A percentile compares a stretch with the other conserved stretches of the same genome.
These are phyloP conservation scores for Pocillopora damicornis DNA, from an alignment of 64 coral and sea anemone species.

Conservation along the genomic window DNA sequence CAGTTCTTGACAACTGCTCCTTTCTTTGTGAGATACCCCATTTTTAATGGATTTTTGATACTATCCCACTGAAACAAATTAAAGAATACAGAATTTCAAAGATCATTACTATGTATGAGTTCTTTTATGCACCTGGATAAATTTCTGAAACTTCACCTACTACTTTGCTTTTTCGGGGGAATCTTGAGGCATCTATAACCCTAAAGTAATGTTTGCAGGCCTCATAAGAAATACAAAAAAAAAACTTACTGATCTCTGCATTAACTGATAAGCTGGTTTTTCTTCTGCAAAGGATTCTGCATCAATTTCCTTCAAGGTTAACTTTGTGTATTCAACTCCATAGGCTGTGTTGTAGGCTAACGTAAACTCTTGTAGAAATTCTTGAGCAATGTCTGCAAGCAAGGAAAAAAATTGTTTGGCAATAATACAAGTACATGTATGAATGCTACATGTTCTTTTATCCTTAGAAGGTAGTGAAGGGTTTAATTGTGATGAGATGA, in stretches of 20 bases:
- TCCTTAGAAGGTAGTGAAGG: too few species aligned
- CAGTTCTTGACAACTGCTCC: slow-evolving; percentile 88
- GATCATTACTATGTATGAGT: not conserved
- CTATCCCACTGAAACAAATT: slow-evolving; percentile 57
- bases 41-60: slow-evolving; percentile 69
- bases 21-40: slow-evolving; percentile 83
- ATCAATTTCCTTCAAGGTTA: slow-evolving; percentile 63
- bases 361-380: slow-evolving; percentile 65
- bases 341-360: slow-evolving; percentile 66
- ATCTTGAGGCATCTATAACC: too few species aligned
- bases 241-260: slow-evolving; percentile 48
- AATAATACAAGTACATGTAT: too few species aligned
- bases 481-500: too few species aligned
- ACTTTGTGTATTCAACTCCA: slow-evolving; percentile 73
- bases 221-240: not conserved
- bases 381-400: slow-evolving; percentile 60
- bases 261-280: slow-evolving; percentile 44
- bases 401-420: not conserved
- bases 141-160: too few species aligned
- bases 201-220: too few species aligned
- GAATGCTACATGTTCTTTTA: too few species aligned
- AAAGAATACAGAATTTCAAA: not conserved
- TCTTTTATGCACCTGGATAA: too few species aligned
- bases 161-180: too few species aligned
- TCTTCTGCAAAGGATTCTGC: slow-evolving; percentile 63